A percentile compares a stretch with the other conserved stretches of the same genome.
Conservation (phyloP, 2,797 vertebrate species). For the Cryptoprocta ferox region DNA sequence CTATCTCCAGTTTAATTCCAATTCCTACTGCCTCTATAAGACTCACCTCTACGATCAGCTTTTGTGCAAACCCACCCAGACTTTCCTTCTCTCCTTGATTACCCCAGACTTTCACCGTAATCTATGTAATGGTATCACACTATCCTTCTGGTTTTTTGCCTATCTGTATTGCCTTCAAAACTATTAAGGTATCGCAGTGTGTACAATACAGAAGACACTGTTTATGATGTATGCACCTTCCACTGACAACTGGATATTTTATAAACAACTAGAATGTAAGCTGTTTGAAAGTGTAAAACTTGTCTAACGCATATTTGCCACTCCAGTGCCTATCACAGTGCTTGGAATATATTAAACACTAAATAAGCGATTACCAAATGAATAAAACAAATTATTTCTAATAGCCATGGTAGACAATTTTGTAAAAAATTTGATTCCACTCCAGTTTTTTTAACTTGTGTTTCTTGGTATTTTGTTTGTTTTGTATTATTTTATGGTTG, state of each 20-base stretch:
- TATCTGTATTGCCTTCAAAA: not conserved
- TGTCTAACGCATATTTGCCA: not conserved
- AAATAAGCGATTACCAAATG: not conserved
- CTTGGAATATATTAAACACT: conserved; percentile 7
- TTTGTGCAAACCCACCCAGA: not conserved
- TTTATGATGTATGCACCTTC: not conserved
- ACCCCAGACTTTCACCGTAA: not conserved
- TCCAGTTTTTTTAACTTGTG: not conserved
- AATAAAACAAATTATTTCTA: conserved; percentile 14
- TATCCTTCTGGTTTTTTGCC: not conserved
- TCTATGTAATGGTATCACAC: not conserved
- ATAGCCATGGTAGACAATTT: not conserved
- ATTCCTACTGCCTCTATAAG: not conserved
- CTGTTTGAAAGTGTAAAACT: not conserved
- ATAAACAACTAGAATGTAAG: conserved; percentile 11
- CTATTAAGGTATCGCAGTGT: conserved; percentile 4
- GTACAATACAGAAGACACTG: not conserved
- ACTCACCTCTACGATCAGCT: not conserved
- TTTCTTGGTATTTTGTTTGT: conserved; percentile 24
- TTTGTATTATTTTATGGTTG: not conserved
- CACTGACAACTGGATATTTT: not conserved
- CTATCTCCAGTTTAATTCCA: conserved; percentile 32
- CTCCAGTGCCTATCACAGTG: not conserved
- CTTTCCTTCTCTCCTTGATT: not conserved
- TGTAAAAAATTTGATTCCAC: not conserved